Conservation (phyloP, 2,113 vertebrate genomes). For the Perca fluviatilis region DNA sequence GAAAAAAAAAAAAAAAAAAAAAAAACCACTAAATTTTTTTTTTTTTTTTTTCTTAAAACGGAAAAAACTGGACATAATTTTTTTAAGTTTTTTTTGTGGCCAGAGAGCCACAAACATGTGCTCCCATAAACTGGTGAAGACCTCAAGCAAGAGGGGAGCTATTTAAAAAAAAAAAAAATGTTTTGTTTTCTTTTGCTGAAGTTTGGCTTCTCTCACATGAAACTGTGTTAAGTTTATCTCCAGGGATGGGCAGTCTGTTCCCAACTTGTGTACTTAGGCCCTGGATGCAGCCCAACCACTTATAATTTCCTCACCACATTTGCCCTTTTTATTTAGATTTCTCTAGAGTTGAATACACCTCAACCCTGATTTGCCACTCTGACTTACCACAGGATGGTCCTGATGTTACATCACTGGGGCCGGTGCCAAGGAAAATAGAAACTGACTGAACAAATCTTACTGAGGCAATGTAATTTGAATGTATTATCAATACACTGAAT, state of each 20-base stretch:
- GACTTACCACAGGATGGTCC: constrained; percentile 64
- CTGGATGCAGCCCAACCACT: constrained; percentile 61
- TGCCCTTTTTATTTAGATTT: constrained; percentile 66
- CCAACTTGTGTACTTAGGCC: constrained; percentile 60
- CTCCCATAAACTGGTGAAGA: constrained; percentile 78
- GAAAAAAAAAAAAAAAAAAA: too few species aligned
- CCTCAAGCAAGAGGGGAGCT: constrained; percentile 72
- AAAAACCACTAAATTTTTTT: too few species aligned
- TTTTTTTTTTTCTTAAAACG: too few species aligned
- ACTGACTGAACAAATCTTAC: constrained; percentile 48
- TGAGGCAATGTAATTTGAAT: constrained; percentile 75
- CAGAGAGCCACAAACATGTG: constrained; percentile 77
- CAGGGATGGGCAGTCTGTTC: constrained; percentile 54
- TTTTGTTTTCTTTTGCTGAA: constrained; percentile 76
- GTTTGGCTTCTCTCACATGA: constrained; percentile 58
- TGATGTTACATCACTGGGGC: constrained; percentile 52
- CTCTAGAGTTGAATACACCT: constrained; percentile 63
- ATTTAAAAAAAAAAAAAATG: constrained; percentile 59
- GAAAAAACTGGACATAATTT: constrained; percentile 75
- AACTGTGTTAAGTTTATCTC: constrained; percentile 72
- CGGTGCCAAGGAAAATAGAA: constrained; percentile 56
- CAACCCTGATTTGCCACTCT: constrained; percentile 59
- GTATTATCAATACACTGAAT: constrained; percentile 81
- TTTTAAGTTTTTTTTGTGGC: constrained; percentile 81
- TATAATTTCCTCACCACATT: constrained; percentile 63